Conservation (phyloP, 2,797 vertebrate species). For the Esox lucius region DNA sequence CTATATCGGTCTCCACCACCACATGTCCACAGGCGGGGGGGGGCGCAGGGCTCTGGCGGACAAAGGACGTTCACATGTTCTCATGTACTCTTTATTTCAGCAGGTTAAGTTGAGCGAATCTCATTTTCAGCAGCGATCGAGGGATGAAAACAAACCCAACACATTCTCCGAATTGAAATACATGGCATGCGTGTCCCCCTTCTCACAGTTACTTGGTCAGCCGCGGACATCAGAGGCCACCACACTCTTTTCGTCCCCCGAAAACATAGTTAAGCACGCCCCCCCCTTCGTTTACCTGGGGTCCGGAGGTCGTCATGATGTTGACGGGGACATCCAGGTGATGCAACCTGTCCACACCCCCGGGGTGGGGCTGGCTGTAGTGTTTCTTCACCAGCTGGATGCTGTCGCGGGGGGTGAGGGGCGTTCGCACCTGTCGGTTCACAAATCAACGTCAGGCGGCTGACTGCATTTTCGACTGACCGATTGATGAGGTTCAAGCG, state of each 20-base stretch:
- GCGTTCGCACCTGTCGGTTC: conserved; percentile 61
- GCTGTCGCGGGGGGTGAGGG: conserved; percentile 81
- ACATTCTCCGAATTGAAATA: not conserved
- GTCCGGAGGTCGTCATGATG: conserved; percentile 69
- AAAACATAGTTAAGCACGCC: conserved; percentile 25
- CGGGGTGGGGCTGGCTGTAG: conserved; percentile 88
- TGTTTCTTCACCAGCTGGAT: conserved; percentile 89
- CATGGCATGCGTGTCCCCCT: not conserved
- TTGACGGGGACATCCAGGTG: conserved; percentile 73
- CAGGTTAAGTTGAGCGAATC: too few species aligned
- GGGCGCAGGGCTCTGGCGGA: conserved; percentile 51
- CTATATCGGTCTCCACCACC: conserved; percentile 73
- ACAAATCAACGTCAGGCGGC: not conserved
- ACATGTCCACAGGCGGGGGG: conserved; percentile 76
- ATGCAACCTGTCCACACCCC: conserved; percentile 67
- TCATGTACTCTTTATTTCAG: too few species aligned
- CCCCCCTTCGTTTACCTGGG: conserved; percentile 6
- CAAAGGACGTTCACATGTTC: conserved; percentile 34
- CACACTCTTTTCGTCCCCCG: conserved; percentile 2
- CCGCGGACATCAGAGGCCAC: not conserved
- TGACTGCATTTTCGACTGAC: not conserved
- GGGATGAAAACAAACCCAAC: conserved; percentile 15
- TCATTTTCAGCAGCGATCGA: too few species aligned
- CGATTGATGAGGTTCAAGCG: not conserved
- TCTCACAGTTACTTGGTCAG: not conserved